Conservation (phyloP, 2,797 vertebrate genomes). For the Gobio occitaniae region DNA sequence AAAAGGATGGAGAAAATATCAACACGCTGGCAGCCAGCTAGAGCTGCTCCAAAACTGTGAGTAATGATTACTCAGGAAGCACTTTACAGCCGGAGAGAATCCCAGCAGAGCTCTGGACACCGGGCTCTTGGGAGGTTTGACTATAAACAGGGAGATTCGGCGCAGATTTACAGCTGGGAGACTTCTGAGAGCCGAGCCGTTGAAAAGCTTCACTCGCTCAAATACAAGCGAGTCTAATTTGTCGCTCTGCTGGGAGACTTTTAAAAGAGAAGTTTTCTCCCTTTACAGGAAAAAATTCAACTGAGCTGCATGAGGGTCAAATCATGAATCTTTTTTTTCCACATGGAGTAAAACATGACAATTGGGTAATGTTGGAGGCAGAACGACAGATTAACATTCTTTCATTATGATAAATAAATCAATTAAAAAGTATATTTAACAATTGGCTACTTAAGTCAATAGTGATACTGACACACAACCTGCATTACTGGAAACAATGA, state of each 20-base stretch:
- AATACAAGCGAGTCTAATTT: constrained; percentile 83
- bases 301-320: constrained; percentile 2
- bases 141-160: constrained; percentile 76
- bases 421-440: background rate
- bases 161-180: constrained; percentile 75
- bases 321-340: background rate
- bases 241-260: constrained; percentile 78
- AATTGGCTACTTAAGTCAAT: background rate
- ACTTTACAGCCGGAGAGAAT: constrained; percentile 54
- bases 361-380: background rate
- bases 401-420: background rate
- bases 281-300: constrained; percentile 25
- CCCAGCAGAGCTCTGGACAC: constrained; percentile 48
- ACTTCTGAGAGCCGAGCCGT: constrained; percentile 71
- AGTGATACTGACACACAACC: background rate
- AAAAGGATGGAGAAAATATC: constrained; percentile 62
- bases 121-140: constrained; percentile 60
- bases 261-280: constrained; percentile 73
- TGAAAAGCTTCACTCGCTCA: constrained; percentile 76
- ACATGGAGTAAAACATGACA: background rate
- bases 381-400: background rate
- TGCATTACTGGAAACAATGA: background rate
- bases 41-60: constrained; percentile 51
- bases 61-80: constrained; percentile 59
- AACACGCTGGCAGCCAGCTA: constrained; percentile 43